phyloP scores from a whole-genome alignment of 2,888 invertebrate species.

The Oscheius sp. region DNA sequence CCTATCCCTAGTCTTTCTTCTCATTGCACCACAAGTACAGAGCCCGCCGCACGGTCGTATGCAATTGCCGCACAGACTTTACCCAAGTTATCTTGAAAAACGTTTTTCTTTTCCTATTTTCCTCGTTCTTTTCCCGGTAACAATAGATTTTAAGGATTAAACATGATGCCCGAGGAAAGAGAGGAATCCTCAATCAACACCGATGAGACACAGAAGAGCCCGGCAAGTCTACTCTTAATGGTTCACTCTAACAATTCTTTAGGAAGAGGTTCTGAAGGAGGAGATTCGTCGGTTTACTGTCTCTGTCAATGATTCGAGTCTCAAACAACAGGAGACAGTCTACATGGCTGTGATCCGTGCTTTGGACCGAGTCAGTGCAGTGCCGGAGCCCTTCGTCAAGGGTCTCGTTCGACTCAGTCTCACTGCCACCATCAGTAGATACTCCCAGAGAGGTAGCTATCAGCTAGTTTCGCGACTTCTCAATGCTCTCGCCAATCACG shows the following conservation, averaged over 20 bases:
- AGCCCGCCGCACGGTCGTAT: too few species aligned
- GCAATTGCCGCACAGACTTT: too few species aligned
- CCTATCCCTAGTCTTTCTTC: too few species aligned
- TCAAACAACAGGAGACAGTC: conserved; percentile 46
- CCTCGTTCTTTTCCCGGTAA: too few species aligned
- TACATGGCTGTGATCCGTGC: conserved; percentile 42
- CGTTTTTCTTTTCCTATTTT: too few species aligned
- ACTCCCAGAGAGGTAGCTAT: conserved; percentile 44
- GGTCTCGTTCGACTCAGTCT: conserved; percentile 47
- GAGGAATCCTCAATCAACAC: too few species aligned
- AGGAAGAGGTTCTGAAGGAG: conserved; percentile 40
- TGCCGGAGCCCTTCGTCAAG: conserved; percentile 45
- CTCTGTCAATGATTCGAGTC: conserved; percentile 45
- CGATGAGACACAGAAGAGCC: too few species aligned
- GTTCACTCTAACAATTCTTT: neutral
- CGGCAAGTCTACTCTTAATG: neutral
- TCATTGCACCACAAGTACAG: too few species aligned
- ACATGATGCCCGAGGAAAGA: too few species aligned
- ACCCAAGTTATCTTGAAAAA: too few species aligned
- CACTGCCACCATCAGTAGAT: conserved; percentile 40
- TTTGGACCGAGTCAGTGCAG: conserved; percentile 40
- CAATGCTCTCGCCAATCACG: conserved; percentile 43
- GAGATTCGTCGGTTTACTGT: conserved; percentile 46
- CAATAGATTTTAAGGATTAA: too few species aligned
- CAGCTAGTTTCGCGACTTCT: conserved; percentile 46